Evolutionary conservation across 2,113 vertebrate genomes (phyloP).

Genomic region (Galemys pyrenaicus): DNA sequence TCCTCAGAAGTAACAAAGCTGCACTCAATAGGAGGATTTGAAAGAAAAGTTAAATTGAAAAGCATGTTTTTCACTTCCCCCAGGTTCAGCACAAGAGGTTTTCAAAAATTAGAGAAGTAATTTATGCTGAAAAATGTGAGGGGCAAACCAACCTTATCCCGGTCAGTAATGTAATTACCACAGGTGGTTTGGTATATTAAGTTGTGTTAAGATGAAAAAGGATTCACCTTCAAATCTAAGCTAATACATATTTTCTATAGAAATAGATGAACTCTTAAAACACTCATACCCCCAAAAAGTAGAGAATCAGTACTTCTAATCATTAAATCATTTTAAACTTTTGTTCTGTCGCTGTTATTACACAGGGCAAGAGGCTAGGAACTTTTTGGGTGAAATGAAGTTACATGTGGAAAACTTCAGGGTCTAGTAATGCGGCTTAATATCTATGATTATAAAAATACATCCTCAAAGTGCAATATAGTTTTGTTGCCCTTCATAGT

Average conservation of each 20-base stretch:
- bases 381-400: neutral
- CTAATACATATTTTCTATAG: neutral
- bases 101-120: neutral
- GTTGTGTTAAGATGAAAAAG: neutral
- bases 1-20: slow-evolving; percentile 14
- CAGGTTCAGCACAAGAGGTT: slow-evolving; percentile 7
- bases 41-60: slow-evolving; percentile 38
- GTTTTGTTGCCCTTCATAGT: neutral
- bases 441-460: neutral
- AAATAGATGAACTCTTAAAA: neutral
- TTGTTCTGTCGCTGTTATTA: neutral
- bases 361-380: neutral
- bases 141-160: neutral
- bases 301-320: neutral
- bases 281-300: neutral
- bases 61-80: neutral
- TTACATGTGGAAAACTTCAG: neutral
- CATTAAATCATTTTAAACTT: neutral
- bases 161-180: neutral
- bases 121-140: slow-evolving; percentile 13
- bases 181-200: neutral
- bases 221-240: slow-evolving; percentile 11
- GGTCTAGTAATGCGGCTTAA: neutral
- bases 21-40: neutral
- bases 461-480: neutral